Evolutionary conservation across 2,888 invertebrate species (phyloP).

Genomic region (Diloba caeruleocephala): DNA sequence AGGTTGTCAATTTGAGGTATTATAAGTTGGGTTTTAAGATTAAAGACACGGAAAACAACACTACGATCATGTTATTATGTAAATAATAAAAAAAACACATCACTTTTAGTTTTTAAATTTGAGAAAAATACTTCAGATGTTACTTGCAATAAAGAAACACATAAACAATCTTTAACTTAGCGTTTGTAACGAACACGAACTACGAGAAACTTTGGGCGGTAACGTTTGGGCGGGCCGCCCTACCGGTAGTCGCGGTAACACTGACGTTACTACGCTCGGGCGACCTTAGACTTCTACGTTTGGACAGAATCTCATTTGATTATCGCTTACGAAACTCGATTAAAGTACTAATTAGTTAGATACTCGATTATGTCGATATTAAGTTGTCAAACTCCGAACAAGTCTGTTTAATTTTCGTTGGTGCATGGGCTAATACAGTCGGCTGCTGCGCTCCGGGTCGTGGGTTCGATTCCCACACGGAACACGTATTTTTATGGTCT

Average conservation of each 20-base stretch:
- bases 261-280: constrained; percentile 58
- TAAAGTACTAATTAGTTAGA: neutral
- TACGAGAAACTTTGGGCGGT: constrained; percentile 50
- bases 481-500: too few species aligned
- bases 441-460: too few species aligned
- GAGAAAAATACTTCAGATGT: neutral
- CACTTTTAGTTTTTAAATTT: constrained; percentile 5
- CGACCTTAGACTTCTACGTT: constrained; percentile 51
- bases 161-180: constrained; percentile 1
- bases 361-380: too few species aligned
- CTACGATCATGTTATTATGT: constrained; percentile 4
- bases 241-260: constrained; percentile 62
- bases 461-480: too few species aligned
- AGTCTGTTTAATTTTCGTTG: too few species aligned
- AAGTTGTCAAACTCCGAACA: too few species aligned
- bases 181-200: constrained; percentile 3
- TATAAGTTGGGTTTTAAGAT: constrained; percentile 35
- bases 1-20: constrained; percentile 23
- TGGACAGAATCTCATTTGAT: constrained; percentile 36
- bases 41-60: constrained; percentile 10
- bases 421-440: too few species aligned
- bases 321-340: constrained; percentile 27
- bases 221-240: constrained; percentile 68
- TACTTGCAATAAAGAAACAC: neutral
- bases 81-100: constrained; percentile 8